A percentile compares a stretch with the other conserved stretches of the same genome.
phyloP scores from a whole-genome alignment of 2,797 vertebrate species.

The Galagoides demidoff region DNA sequence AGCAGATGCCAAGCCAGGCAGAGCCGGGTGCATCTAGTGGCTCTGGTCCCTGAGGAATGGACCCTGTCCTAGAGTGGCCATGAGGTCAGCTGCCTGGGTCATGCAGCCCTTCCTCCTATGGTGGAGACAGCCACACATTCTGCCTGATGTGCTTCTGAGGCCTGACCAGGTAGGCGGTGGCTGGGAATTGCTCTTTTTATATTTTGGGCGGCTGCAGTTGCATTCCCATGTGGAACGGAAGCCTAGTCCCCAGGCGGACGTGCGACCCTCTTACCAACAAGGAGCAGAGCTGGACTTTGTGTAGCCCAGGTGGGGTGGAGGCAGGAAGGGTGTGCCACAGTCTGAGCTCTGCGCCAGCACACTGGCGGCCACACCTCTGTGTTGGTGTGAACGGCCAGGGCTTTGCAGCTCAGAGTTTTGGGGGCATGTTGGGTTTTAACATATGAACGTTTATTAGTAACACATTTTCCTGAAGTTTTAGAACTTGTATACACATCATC shows the following conservation, averaged over 20 bases:
- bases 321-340: not conserved
- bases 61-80: not conserved
- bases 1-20: not conserved
- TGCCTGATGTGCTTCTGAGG: not conserved
- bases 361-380: rapidly evolving
- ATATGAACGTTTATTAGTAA: not conserved
- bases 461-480: not conserved
- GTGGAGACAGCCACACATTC: not conserved
- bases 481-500: too few species aligned
- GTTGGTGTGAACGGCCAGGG: not conserved
- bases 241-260: not conserved
- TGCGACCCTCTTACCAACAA: not conserved
- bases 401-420: not conserved
- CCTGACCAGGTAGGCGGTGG: not conserved
- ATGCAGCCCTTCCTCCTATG: not conserved
- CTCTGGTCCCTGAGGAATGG: not conserved
- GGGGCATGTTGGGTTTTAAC: not conserved
- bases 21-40: not conserved
- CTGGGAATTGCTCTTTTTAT: constrained; percentile 1
- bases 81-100: constrained; percentile 49
- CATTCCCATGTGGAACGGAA: not conserved
- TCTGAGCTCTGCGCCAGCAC: not conserved
- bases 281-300: not conserved
- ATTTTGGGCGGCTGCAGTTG: not conserved
- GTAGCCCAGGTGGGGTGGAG: not conserved